Evolutionary conservation across 1,140 invertebrate genomes (phyloP).

Genomic region (Melanaphis sacchari): DNA sequence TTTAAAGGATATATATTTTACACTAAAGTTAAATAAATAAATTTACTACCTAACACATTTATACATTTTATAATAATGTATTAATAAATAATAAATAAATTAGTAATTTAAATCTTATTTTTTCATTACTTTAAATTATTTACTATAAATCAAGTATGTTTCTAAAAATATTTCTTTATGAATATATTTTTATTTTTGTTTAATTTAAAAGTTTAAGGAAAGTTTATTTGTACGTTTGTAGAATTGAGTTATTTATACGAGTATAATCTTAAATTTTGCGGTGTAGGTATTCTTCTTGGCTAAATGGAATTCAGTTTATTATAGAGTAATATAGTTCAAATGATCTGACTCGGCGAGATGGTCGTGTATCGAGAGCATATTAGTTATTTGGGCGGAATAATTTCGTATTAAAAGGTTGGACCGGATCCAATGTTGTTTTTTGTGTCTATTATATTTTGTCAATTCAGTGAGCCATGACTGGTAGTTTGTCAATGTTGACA

Average conservation of each 20-base stretch:
- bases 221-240: not conserved
- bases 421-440: conserved; percentile 58
- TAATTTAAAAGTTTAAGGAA: not conserved
- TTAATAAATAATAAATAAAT: not conserved
- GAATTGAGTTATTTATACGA: conserved; percentile 9
- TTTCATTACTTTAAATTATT: not conserved
- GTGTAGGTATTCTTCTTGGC: not conserved
- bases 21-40: not conserved
- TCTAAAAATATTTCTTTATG: not conserved
- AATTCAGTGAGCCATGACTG: conserved; percentile 52
- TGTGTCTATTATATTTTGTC: conserved; percentile 51
- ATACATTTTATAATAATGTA: not conserved
- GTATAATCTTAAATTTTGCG: not conserved
- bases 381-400: conserved; percentile 52
- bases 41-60: not conserved
- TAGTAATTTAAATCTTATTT: not conserved
- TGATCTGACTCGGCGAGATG: conserved; percentile 41
- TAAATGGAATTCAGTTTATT: conserved; percentile 34
- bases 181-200: not conserved
- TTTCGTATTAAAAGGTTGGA: conserved; percentile 58
- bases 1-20: too few relatives aligned
- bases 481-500: conserved; percentile 54
- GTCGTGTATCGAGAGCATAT: conserved; percentile 42
- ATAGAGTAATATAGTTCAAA: not conserved
- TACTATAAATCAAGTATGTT: not conserved